These are phyloP conservation scores for Chamaea fasciata DNA, from an alignment of 2,113 vertebrate genomes.

Conservation along the genomic window DNA sequence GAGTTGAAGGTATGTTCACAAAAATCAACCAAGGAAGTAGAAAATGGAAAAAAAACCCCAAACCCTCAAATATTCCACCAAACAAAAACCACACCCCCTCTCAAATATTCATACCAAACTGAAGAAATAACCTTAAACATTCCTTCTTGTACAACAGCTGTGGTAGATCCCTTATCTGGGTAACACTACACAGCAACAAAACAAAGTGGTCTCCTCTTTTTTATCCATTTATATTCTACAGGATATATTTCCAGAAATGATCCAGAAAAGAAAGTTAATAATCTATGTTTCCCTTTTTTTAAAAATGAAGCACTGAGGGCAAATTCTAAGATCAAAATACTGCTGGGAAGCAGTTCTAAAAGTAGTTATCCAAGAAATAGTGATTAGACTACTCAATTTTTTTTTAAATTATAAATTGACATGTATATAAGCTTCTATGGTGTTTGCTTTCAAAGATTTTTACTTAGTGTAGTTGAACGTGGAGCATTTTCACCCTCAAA, in stretches of 20 bases:
- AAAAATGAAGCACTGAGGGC: not conserved
- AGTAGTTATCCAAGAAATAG: not conserved
- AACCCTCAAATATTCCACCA: not conserved
- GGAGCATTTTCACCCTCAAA: not conserved
- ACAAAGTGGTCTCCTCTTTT: not conserved
- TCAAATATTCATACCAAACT: not conserved
- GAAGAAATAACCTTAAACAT: not conserved
- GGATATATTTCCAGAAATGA: not conserved
- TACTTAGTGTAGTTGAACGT: not conserved
- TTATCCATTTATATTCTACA: not conserved
- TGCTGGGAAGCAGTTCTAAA: not conserved
- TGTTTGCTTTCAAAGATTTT: not conserved
- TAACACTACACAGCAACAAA: not conserved
- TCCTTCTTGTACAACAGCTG: not conserved
- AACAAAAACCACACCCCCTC: accelerated
- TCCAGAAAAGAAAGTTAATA: not conserved
- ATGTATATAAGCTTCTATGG: not conserved
- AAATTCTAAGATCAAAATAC: not conserved
- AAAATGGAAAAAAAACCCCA: not conserved
- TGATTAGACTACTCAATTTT: not conserved
- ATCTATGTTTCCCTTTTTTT: not conserved
- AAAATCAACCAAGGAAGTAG: not conserved
- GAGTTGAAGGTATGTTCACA: not conserved
- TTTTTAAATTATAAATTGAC: not conserved
- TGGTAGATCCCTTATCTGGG: not conserved